These are phyloP conservation scores for Anodontia alba DNA, from an alignment of 2,888 invertebrate genomes.

Conservation along the genomic window DNA sequence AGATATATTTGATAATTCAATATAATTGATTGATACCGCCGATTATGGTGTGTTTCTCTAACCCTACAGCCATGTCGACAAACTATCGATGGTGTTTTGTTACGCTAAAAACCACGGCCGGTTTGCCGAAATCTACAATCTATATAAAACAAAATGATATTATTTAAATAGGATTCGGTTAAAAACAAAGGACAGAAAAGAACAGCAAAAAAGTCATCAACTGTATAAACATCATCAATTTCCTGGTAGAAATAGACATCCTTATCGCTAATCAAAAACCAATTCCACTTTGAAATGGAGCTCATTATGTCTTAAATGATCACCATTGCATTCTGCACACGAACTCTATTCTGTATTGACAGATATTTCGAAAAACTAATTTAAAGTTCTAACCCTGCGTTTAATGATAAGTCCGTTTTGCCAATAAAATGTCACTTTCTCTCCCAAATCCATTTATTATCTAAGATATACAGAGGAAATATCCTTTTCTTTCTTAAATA, in stretches of 20 bases:
- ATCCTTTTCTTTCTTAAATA: constrained; percentile 57
- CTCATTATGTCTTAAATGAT: constrained; percentile 64
- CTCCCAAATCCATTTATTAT: constrained; percentile 53
- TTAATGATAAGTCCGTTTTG: constrained; percentile 62
- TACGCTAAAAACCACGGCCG: too few species aligned
- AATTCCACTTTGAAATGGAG: constrained; percentile 63
- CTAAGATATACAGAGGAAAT: constrained; percentile 56
- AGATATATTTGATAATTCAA: too few species aligned
- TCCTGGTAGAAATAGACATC: constrained; percentile 53
- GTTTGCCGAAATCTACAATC: too few species aligned
- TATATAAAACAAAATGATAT: too few species aligned
- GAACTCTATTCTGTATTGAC: constrained; percentile 55
- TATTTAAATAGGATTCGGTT: too few species aligned
- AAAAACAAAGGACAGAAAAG: too few species aligned
- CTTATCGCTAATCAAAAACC: constrained; percentile 67
- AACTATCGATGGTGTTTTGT: too few species aligned
- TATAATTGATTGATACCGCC: too few species aligned
- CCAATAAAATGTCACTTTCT: constrained; percentile 50
- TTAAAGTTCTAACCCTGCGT: constrained; percentile 61
- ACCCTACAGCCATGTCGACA: too few species aligned
- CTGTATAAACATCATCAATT: constrained; percentile 57
- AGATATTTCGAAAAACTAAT: constrained; percentile 59
- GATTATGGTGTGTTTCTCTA: too few species aligned
- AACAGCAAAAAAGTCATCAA: not conserved
- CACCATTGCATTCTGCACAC: constrained; percentile 57